phyloP scores from a whole-genome alignment of 1,140 invertebrate genomes.

The Aphis gossypii region DNA sequence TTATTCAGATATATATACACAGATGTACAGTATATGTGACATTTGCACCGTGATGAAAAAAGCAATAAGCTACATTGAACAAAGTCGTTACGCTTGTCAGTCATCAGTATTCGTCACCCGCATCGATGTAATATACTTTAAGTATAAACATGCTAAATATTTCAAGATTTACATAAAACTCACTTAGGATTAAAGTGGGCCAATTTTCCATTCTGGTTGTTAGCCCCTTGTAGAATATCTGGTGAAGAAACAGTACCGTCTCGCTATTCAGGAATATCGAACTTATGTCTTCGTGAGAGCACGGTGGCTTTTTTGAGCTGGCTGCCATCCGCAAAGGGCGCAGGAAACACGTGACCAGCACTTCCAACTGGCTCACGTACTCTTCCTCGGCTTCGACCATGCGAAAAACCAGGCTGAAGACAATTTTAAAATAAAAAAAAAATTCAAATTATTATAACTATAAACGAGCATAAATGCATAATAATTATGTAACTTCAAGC shows the following conservation, averaged over 20 bases:
- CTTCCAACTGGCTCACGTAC: conserved; percentile 90
- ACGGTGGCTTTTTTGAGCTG: conserved; percentile 90
- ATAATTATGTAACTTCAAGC: not conserved
- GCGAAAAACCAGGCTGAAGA: conserved; percentile 82
- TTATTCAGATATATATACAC: too few relatives aligned
- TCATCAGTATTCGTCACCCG: not conserved
- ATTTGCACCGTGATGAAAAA: too few relatives aligned
- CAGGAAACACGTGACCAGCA: conserved; percentile 89
- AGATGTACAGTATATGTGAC: too few relatives aligned
- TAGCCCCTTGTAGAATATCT: conserved; percentile 94
- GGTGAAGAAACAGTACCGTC: conserved; percentile 91
- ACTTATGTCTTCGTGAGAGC: conserved; percentile 93
- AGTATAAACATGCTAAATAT: too few relatives aligned
- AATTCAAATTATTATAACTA: not conserved
- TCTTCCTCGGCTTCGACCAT: conserved; percentile 92
- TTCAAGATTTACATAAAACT: conserved; percentile 57
- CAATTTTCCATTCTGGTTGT: conserved; percentile 90
- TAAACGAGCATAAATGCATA: not conserved
- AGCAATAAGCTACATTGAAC: too few relatives aligned
- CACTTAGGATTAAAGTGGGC: conserved; percentile 88
- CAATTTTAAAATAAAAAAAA: not conserved
- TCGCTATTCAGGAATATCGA: conserved; percentile 95
- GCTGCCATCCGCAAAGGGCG: conserved; percentile 94
- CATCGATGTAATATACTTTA: not conserved
- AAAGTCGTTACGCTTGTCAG: too few relatives aligned